These are phyloP conservation scores for Mycetomoellerius zeteki DNA, from an alignment of 1,140 invertebrate genomes.

Conservation along the genomic window DNA sequence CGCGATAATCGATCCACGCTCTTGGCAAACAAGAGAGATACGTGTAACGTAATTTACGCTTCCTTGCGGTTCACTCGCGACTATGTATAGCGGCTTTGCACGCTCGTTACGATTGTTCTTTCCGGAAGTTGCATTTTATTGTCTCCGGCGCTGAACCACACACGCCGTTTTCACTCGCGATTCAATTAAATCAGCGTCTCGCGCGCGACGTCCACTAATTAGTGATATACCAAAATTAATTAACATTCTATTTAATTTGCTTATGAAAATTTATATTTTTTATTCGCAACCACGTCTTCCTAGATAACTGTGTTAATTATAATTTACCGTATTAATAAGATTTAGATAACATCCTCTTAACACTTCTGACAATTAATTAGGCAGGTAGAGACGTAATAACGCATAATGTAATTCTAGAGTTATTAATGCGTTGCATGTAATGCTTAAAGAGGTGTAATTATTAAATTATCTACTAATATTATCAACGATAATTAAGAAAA, in stretches of 20 bases:
- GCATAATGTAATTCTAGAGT: conserved; percentile 1
- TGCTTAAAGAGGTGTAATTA: not conserved
- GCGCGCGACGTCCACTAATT: conserved; percentile 29
- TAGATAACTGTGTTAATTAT: conserved; percentile 31
- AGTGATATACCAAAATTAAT: not conserved
- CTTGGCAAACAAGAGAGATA: conserved; percentile 53
- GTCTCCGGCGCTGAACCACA: conserved; percentile 30
- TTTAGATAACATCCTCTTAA: conserved; percentile 29
- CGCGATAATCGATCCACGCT: conserved; percentile 41
- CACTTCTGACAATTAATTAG: conserved; percentile 23
- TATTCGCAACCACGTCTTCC: not conserved
- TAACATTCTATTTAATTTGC: conserved; percentile 22
- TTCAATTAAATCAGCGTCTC: conserved; percentile 28
- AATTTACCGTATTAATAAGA: conserved; percentile 36
- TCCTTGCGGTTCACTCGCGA: conserved; percentile 56
- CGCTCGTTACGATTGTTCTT: conserved; percentile 68
- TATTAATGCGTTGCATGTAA: not conserved
- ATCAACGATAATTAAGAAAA: conserved; percentile 1
- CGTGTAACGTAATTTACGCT: conserved; percentile 58
- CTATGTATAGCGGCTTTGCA: conserved; percentile 45
- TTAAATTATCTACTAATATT: not conserved
- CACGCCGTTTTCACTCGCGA: conserved; percentile 45
- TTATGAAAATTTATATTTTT: conserved; percentile 33
- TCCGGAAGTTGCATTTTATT: conserved; percentile 62
- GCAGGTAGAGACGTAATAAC: not conserved